Base-by-base conservation (phyloP, 1,140 invertebrate species). In the Leptopilina boulardi region DNA sequence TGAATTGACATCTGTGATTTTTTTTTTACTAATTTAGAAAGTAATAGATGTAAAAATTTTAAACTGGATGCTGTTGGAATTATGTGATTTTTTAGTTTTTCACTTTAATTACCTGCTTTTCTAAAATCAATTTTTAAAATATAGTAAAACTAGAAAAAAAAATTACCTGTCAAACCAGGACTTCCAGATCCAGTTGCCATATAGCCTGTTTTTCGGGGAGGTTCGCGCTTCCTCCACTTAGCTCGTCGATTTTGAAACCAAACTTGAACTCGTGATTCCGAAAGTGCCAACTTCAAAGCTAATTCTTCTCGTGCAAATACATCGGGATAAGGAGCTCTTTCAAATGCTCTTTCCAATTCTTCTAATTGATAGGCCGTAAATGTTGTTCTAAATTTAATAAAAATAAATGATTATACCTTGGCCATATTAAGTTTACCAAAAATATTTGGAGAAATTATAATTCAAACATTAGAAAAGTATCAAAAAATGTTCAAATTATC, bases 181-280 rank as follows among this genome's bases (percentile, higher is more conserved):
- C 89, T 91, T 18, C 93, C 94, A 38, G 92, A 93, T 77, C 94
- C 94, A 6, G 92, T 87, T 4, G 92, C 76, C 85, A 93, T 92
- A 71, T 95, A 94, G 85, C 96, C 96, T 0, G 95, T 97, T 90
- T 98, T 98, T 77, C 99, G 94, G 0, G 98, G 98, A 13, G 99
- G 99, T 91, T 99, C 98, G 5, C 98, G 95, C 90, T 99, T 99
- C 18, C 98, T 93, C 98, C 98, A 99, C 89, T 99, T 99, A 8
- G 98, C 98, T 73, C 98, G 93, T 78, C 98, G 93, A 87, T 99
- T 99, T 92, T 99, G 96, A 85, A 97, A 97, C 96, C 96, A 96
- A 59, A 98, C 97, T 91, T 99, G 98, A 1, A 99, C 98, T 76
- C 98, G 92, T 11, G 97, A 98, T 91, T 99, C 98, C 80, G 96